Percentiles rank a stretch among this genome's conserved stretches.
Conservation (phyloP, 2,888 invertebrate genomes). For the Brenthis ino region DNA sequence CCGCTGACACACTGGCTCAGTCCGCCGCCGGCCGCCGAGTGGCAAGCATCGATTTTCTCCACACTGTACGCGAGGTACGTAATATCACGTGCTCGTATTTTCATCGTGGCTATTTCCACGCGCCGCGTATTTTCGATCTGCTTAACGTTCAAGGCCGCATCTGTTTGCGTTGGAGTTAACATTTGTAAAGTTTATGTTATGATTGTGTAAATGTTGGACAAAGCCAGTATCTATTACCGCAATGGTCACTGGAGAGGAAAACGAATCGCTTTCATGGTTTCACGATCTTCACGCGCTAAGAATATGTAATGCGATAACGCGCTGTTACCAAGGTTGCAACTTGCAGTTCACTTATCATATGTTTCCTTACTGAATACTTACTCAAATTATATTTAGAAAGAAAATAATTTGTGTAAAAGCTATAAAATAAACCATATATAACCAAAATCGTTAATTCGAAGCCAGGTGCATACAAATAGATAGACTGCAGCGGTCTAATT, state of each 20-base stretch:
- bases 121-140: conserved; percentile 76
- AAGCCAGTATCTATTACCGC: conserved; percentile 50
- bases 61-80: conserved; percentile 77
- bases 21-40: conserved; percentile 79
- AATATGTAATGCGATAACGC: conserved; percentile 66
- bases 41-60: conserved; percentile 80
- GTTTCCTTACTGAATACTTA: conserved; percentile 43
- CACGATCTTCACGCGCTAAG: conserved; percentile 57
- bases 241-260: conserved; percentile 54
- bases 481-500: conserved; percentile 63
- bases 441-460: neutral
- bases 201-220: conserved; percentile 54
- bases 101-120: conserved; percentile 77
- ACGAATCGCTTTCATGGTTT: conserved; percentile 69
- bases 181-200: conserved; percentile 59
- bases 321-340: conserved; percentile 51
- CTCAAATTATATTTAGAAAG: conserved; percentile 44
- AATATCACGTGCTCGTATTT: conserved; percentile 78
- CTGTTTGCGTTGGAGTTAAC: conserved; percentile 73
- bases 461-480: conserved; percentile 42
- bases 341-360: conserved; percentile 45
- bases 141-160: conserved; percentile 77
- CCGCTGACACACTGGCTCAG: conserved; percentile 84
- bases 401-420: neutral
- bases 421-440: neutral